These are phyloP conservation scores for Tetramorium bicarinatum DNA, from an alignment of 2,888 invertebrate genomes.

Conservation along the genomic window DNA sequence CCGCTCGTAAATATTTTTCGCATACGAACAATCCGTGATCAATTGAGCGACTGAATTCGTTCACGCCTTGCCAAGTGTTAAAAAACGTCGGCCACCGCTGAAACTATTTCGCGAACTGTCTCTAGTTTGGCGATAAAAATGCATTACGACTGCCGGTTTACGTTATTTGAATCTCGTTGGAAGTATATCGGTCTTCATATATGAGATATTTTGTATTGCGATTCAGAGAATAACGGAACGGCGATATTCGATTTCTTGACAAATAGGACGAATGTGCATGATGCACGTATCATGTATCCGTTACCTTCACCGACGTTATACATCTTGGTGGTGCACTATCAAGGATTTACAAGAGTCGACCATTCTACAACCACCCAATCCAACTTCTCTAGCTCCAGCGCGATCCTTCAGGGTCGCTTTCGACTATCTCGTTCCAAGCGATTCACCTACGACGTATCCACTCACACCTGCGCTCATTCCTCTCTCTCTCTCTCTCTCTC, in stretches of 20 bases:
- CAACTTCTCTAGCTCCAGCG: constrained; percentile 32
- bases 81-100: background rate
- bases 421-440: constrained; percentile 68
- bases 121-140: constrained; percentile 4
- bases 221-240: constrained; percentile 17
- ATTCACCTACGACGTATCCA: constrained; percentile 49
- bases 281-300: constrained; percentile 17
- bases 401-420: constrained; percentile 65
- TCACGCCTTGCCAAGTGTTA: constrained; percentile 60
- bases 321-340: constrained; percentile 41
- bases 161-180: constrained; percentile 4
- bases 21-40: constrained; percentile 63
- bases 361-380: constrained; percentile 35
- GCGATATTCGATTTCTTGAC: constrained; percentile 34
- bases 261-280: constrained; percentile 28
- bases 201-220: constrained; percentile 32
- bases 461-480: constrained; percentile 37
- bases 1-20: constrained; percentile 61
- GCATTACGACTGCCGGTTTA: background rate
- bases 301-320: constrained; percentile 21
- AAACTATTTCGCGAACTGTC: background rate
- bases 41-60: constrained; percentile 50
- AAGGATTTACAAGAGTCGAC: constrained; percentile 55
- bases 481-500: too few species aligned
- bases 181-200: background rate